A percentile compares a stretch with the other conserved stretches of the same genome.
These are phyloP conservation scores for Chaenogobius annularis DNA, from an alignment of 2,113 vertebrate species.

Conservation along the genomic window DNA sequence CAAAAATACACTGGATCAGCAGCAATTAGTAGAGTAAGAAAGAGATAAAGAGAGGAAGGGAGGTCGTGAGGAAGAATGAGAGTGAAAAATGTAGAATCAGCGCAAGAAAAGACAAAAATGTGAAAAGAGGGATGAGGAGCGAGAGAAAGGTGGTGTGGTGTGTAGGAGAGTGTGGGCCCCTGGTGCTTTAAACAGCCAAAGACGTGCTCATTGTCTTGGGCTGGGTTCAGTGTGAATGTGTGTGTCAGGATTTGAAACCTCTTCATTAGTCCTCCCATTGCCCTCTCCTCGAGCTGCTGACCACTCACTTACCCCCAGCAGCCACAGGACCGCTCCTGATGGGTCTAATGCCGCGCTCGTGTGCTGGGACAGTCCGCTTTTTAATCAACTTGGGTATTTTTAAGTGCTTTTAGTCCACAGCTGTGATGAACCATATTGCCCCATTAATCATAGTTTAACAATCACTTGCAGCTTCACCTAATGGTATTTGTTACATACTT, in stretches of 20 bases:
- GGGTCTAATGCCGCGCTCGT: slow-evolving; percentile 46
- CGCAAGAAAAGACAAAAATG: slow-evolving; percentile 44
- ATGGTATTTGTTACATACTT: slow-evolving; percentile 1
- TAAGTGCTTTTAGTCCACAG: background rate
- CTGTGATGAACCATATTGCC: background rate
- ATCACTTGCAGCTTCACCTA: background rate
- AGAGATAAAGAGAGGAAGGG: slow-evolving; percentile 67
- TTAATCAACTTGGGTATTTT: slow-evolving; percentile 2
- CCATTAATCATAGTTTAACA: slow-evolving; percentile 6
- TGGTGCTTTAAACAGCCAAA: slow-evolving; percentile 59
- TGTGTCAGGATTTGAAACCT: slow-evolving; percentile 33
- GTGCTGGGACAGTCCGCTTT: background rate
- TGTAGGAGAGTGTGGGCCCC: slow-evolving; percentile 51
- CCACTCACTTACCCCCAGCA: slow-evolving; percentile 55
- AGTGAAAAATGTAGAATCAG: slow-evolving; percentile 67
- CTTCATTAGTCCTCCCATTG: slow-evolving; percentile 56
- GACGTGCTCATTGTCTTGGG: slow-evolving; percentile 58
- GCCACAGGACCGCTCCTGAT: slow-evolving; percentile 36
- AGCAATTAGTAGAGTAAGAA: slow-evolving; percentile 72
- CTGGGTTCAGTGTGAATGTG: slow-evolving; percentile 22
- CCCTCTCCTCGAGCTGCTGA: slow-evolving; percentile 45
- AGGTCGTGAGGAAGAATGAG: slow-evolving; percentile 49
- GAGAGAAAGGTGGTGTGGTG: slow-evolving; percentile 33
- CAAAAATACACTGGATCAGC: slow-evolving; percentile 74
- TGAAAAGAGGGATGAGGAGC: slow-evolving; percentile 20